Conservation (phyloP, 2,888 invertebrate species). For the Pycnomerus fuliginosus region DNA sequence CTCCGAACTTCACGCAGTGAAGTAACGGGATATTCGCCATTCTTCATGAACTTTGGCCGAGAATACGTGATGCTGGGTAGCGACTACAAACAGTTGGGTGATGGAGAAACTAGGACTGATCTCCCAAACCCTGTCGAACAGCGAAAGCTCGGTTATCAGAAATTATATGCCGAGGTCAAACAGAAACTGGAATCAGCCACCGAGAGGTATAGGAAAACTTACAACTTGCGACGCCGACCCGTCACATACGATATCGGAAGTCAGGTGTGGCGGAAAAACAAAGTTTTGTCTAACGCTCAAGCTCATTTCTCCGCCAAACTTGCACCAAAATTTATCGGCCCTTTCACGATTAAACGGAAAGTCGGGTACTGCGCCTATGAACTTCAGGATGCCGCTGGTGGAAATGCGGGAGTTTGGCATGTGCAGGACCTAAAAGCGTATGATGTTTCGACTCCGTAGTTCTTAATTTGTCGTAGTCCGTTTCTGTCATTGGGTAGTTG, state of each 20-base stretch:
- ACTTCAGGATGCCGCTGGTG: too few relatives aligned
- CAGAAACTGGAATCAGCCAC: neutral
- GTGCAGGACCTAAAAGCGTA: too few relatives aligned
- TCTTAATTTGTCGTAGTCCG: too few relatives aligned
- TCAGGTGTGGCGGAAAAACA: neutral
- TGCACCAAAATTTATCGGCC: too few relatives aligned
- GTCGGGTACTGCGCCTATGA: too few relatives aligned
- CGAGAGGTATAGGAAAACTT: neutral
- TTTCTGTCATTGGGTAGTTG: too few relatives aligned
- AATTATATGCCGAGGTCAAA: neutral
- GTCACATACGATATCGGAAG: neutral
- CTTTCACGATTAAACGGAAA: too few relatives aligned
- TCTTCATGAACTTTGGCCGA: constrained; percentile 18
- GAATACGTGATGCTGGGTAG: constrained; percentile 1
- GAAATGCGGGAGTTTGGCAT: too few relatives aligned
- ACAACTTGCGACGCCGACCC: neutral
- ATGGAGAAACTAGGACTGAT: neutral
- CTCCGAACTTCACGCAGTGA: constrained; percentile 23
- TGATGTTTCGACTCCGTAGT: too few relatives aligned
- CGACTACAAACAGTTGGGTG: neutral
- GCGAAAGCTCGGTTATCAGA: neutral
- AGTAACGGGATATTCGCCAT: constrained; percentile 24
- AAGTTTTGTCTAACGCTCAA: too few relatives aligned
- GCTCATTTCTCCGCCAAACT: too few relatives aligned
- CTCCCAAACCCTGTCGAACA: neutral